A percentile compares a stretch with the other conserved stretches of the same genome.
Conservation (phyloP, 2,888 invertebrate genomes). For the Mythimna vitellina region DNA sequence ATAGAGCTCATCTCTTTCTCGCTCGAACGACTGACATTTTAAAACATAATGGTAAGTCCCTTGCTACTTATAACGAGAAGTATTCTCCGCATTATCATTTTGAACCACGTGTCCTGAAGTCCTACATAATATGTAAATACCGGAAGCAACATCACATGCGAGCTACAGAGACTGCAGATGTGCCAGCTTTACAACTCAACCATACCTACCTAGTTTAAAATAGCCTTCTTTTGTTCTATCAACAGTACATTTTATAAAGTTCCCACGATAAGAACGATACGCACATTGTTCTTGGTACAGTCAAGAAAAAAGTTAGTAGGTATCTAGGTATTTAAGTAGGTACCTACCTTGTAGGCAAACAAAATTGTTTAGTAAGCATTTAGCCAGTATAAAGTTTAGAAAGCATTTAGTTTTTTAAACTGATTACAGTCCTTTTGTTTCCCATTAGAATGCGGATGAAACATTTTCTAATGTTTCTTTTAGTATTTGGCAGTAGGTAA, state of each 20-base stretch:
- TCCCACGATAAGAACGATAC: conserved; percentile 56
- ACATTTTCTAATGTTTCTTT: too few species aligned
- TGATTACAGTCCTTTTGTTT: too few species aligned
- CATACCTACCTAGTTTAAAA: conserved; percentile 26
- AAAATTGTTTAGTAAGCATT: background rate
- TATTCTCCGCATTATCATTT: background rate
- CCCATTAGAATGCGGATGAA: too few species aligned
- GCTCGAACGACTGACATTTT: too few species aligned
- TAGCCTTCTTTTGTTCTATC: conserved; percentile 43
- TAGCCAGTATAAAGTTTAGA: too few species aligned
- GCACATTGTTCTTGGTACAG: conserved; percentile 41
- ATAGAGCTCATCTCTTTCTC: too few species aligned
- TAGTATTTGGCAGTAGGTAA: too few species aligned
- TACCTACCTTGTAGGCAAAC: background rate
- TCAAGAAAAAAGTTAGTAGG: conserved; percentile 35
- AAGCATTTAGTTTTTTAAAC: too few species aligned
- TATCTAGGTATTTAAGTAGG: background rate
- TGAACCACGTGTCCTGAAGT: conserved; percentile 16
- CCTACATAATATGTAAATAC: background rate
- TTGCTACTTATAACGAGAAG: background rate
- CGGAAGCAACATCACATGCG: conserved; percentile 48
- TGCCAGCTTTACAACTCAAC: conserved; percentile 12
- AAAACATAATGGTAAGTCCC: too few species aligned
- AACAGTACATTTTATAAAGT: conserved; percentile 55
- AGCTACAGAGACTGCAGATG: conserved; percentile 39